Conservation (phyloP, 2,113 vertebrate genomes). For the Megatriorchis doriae region DNA sequence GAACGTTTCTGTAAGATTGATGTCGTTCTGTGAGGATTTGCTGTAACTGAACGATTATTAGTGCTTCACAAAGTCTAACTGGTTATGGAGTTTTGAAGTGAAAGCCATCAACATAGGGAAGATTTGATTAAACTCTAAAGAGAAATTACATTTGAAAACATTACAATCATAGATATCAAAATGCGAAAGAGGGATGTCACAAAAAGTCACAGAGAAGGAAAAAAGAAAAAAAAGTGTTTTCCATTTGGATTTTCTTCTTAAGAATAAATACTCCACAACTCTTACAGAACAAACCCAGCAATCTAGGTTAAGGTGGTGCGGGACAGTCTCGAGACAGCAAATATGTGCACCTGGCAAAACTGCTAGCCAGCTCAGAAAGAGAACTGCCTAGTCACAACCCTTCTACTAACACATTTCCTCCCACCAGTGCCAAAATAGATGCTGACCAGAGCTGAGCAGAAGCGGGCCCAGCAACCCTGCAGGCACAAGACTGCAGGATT, state of each 20-base stretch:
- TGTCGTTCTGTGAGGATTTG: background rate
- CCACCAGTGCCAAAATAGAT: background rate
- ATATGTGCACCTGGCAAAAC: rapidly evolving
- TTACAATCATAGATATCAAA: too few relatives aligned
- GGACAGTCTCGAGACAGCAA: background rate
- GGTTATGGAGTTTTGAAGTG: background rate
- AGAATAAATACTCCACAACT: background rate
- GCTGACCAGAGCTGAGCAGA: background rate
- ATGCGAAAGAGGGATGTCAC: background rate
- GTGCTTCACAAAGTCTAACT: background rate
- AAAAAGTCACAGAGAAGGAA: background rate
- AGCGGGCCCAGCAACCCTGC: background rate
- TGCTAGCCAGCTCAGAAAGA: background rate
- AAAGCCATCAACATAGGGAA: background rate
- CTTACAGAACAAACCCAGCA: background rate
- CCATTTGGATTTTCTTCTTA: background rate
- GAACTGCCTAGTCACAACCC: background rate
- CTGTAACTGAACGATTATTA: background rate
- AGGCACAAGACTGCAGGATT: rapidly evolving
- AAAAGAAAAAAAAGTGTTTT: background rate
- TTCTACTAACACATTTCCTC: background rate
- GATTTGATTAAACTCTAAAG: background rate
- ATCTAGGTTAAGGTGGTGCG: too few relatives aligned
- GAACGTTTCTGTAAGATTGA: background rate
- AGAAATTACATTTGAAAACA: background rate